Evolutionary conservation across 2,113 vertebrate species (phyloP), one percentile per base, ranked within the genome.

Genomic region (Leucoraja erinaceus): DNA sequence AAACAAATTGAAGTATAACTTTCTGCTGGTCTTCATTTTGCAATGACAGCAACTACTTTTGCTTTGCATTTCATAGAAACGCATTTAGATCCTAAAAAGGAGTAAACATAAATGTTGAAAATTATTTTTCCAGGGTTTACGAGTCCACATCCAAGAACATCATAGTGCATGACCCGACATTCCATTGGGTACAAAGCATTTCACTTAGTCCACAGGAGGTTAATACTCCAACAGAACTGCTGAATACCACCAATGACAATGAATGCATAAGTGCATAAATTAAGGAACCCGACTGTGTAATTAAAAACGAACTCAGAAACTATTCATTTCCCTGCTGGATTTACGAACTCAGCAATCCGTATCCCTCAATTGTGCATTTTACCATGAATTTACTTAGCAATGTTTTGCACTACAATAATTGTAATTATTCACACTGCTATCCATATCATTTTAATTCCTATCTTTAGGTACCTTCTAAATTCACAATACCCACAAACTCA

Each of bases 191-290:
- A 93, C 93, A 93, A 68, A 92, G 88, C 83, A 91, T 38, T 90
- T 93, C 75, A 93, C 91, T 93, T 93, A 93, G 91, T 93, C 93
- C 78, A 93, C 93, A 93, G 94, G 94, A 93, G 91, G 83, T 81
- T 56, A 94, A 94, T 94, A 93, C 79, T 91, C n/a, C 93, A 31
- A 81, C 91, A 93, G 88, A 93, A 68, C 86, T 77, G 63, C 93
- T 91, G 94, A 94, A 93, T 93, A 5, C 28, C 83, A 18, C 59
- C 59, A 31, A 88, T 63, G 83, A 7, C 61, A 86, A 86, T 88
- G 83, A 88, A 88, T 31, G 59, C 14, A 12, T 63, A 16, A 88
- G 63, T 31, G 28, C 47, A 56, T 83, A 59, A 83, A 83, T 83
- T 54, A 88, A 16, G 56, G 28, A 63, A 88, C 59, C 56, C 14